These are phyloP conservation scores for Drosophila funebris DNA, from an alignment of 1,140 invertebrate genomes.

Conservation along the genomic window DNA sequence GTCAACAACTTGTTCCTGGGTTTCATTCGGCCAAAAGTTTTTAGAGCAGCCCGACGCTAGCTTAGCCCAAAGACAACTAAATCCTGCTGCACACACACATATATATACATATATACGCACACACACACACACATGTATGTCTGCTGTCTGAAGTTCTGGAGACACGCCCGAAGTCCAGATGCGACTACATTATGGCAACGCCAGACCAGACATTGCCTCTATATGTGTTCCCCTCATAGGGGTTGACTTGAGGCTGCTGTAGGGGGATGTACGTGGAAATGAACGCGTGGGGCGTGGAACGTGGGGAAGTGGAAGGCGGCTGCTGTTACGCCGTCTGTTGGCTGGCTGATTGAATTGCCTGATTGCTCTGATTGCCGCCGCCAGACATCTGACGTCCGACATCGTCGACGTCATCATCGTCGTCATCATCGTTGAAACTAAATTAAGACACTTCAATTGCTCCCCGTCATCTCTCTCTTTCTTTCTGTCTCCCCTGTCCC, in stretches of 20 bases:
- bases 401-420: constrained; percentile 8
- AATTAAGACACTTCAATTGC: constrained; percentile 50
- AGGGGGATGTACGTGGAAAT: not conserved
- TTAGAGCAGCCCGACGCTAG: constrained; percentile 18
- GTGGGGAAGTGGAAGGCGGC: not conserved
- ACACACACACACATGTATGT: not conserved
- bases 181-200: not conserved
- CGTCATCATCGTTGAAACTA: constrained; percentile 63
- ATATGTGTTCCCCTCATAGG: not conserved
- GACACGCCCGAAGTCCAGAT: constrained; percentile 5
- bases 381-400: constrained; percentile 58
- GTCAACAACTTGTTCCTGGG: constrained; percentile 61
- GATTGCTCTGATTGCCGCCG: constrained; percentile 76
- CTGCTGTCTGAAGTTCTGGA: constrained; percentile 2
- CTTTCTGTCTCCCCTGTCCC: not conserved
- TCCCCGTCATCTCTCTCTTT: not conserved
- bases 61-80: constrained; percentile 49
- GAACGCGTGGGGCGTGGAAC: not conserved
- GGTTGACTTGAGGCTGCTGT: not conserved
- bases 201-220: not conserved
- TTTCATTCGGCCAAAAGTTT: constrained; percentile 34
- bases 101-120: not conserved
- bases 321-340: constrained; percentile 23
- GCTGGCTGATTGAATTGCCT: constrained; percentile 76
- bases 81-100: constrained; percentile 43